Evolutionary conservation across 2,113 vertebrate genomes (phyloP), one percentile per base, ranked within the genome.

Genomic region (Oryzias curvinotus): DNA sequence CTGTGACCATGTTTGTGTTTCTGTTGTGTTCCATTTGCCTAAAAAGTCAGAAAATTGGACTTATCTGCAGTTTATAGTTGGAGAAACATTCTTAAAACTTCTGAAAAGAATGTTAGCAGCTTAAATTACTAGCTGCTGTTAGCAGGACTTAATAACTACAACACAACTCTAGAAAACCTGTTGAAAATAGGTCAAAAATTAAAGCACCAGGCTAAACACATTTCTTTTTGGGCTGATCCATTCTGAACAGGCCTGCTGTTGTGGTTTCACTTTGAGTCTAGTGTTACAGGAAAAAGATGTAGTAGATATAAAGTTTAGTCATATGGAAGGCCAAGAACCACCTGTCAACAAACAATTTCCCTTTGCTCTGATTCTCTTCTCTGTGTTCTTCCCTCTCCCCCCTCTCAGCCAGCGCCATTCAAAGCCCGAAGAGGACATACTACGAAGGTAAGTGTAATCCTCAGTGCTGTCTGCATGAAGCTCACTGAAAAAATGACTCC

Each of bases 251-350:
- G 57, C 73, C 69, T 85, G 64, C 79, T 78, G 78, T 86, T 86
- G 77, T 76, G 64, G 57, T 71, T 71, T 71, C 74, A 78, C 59
- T 62, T 61, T 58, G 57, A 58, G 82, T 88, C 73, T 91, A 67
- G 62, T 78, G 70, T 90, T 90, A 89, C 89, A 89, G 85, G 87
- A 88, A 89, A 85, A 90, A 80, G 77, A 90, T 89, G 78, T 71
- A 86, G 81, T 86, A 86, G 82, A 88, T 87, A 86, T 77, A 72
- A 68, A 82, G 76, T 49, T 65, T 67, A 73, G 78, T 70, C 75
- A 78, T 73, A 77, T 80, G 66, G 73, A 86, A 76, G 74, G 81
- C 85, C 84, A 88, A 88, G 71, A 89, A 77, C 28, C 75, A 77
- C 79, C 85, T 88, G 84, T 89, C 86, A 90, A 82, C 81, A 88